Percentiles rank a stretch among this genome's conserved stretches.
Conservation (phyloP, 2,797 vertebrate genomes). For the Dicrostonyx torquatus region DNA sequence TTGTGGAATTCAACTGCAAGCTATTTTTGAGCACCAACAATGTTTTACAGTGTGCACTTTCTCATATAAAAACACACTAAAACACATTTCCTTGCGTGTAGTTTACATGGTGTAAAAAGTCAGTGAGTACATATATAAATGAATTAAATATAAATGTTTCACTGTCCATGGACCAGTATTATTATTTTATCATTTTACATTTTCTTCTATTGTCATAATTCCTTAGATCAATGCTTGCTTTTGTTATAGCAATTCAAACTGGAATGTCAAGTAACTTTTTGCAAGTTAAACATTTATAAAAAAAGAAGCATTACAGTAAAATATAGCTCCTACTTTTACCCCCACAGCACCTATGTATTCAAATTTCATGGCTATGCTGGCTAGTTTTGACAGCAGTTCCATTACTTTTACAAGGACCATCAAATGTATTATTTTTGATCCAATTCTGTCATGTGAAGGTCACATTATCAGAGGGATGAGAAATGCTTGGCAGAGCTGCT, state of each 20-base stretch:
- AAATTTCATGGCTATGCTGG: not conserved
- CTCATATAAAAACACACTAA: not conserved
- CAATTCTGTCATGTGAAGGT: slow-evolving; percentile 75
- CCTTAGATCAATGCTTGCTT: not conserved
- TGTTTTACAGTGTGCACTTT: not conserved
- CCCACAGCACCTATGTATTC: not conserved
- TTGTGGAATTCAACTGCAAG: not conserved
- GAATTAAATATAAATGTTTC: not conserved
- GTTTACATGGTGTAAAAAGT: not conserved
- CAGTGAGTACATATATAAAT: not conserved
- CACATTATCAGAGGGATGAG: slow-evolving; percentile 40
- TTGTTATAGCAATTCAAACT: not conserved
- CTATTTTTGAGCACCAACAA: not conserved
- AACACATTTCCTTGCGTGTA: not conserved
- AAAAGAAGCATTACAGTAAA: not conserved
- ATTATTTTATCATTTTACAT: not conserved
- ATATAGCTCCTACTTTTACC: not conserved
- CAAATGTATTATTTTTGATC: slow-evolving; percentile 71
- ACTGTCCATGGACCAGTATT: not conserved
- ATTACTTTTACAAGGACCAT: slow-evolving; percentile 64
- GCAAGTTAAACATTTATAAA: slow-evolving; percentile 33
- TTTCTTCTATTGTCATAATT: not conserved
- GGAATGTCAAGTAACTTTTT: slow-evolving; percentile 6
- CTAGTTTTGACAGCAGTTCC: slow-evolving; percentile 64
- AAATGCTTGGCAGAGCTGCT: slow-evolving; percentile 28